A percentile compares a stretch with the other conserved stretches of the same genome.
phyloP scores from a whole-genome alignment of 2,113 vertebrate species.

The Apodemus speciosus region DNA sequence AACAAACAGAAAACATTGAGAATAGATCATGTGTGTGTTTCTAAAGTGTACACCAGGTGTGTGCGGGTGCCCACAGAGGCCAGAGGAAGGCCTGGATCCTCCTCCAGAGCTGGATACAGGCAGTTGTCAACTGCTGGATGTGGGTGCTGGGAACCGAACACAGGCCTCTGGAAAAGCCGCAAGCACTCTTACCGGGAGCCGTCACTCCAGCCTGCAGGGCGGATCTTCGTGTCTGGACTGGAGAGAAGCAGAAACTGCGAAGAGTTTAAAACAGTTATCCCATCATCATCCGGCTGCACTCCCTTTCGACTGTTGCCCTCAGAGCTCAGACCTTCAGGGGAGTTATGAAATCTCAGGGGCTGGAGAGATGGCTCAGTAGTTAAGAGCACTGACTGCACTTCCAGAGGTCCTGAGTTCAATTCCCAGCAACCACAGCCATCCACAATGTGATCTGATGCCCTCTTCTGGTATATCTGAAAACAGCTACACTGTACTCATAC shows the following conservation, averaged over 20 bases:
- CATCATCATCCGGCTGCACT: accelerated
- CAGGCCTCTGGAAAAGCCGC: neutral
- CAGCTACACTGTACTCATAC: no score
- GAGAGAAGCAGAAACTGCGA: neutral
- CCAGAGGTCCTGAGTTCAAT: no score
- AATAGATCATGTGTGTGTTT: neutral
- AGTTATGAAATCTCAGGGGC: neutral
- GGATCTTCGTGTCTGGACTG: neutral
- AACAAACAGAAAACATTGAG: neutral
- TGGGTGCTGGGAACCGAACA: neutral
- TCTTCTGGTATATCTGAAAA: no score
- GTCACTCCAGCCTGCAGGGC: neutral
- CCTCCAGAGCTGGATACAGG: no score
- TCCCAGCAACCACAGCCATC: no score
- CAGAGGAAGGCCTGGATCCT: no score
- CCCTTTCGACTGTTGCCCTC: accelerated
- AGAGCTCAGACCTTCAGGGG: neutral
- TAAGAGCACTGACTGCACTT: no score
- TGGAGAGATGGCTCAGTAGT: no score
- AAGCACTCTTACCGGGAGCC: neutral
- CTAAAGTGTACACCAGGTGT: no score
- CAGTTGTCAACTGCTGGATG: no score
- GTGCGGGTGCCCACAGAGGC: no score
- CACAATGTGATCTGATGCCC: no score
- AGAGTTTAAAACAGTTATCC: neutral